Evolutionary conservation across 2,113 vertebrate species (phyloP), one percentile per base, ranked within the genome.

Genomic region (Heterotis niloticus): DNA sequence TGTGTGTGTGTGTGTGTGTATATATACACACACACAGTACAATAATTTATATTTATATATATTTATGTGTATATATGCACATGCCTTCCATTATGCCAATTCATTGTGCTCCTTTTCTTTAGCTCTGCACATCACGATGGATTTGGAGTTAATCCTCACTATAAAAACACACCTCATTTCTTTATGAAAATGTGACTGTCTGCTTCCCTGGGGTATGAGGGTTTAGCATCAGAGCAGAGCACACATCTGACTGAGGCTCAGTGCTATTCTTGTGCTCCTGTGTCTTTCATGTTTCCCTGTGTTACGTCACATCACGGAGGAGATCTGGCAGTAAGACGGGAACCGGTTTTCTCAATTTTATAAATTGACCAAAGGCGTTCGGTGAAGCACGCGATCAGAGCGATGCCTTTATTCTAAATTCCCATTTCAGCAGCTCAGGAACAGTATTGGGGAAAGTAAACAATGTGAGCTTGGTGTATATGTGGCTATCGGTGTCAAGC

Each of bases 201-300:
- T 68, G 18, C 28, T 72, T 20, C 66, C 66, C 52, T 18, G 20
- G 28, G 56, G 54, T 18, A 17, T 18, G 66, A 23, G 28, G 57
- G 28, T 60, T 70, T 69, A 70, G 77, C 26, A 59, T 71, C 67
- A 68, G 29, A 78, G 67, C 66, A 23, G 66, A 71, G 34, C 70
- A 51, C 56, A 51, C 54, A 51, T 74, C 65, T 28, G 59, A 18
- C 34, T 52, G 60, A 28, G 59, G 44, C 7, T 64, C 26, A 16
- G 66, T 54, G 68, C 34, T 69, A 59, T 59, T 78, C 44, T 18
- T 71, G 5, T 10, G 67, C 17, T 34, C 12, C 51, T 34, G 24
- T 65, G 69, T 73, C 59, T 56, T 52, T 54, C 51, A 67, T 64
- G 75, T 79, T 64, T 74, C 59, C 51, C 24, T 34, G 26, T 60